Evolutionary conservation across 2,797 vertebrate species (phyloP).

Genomic region (Dermochelys coriacea): DNA sequence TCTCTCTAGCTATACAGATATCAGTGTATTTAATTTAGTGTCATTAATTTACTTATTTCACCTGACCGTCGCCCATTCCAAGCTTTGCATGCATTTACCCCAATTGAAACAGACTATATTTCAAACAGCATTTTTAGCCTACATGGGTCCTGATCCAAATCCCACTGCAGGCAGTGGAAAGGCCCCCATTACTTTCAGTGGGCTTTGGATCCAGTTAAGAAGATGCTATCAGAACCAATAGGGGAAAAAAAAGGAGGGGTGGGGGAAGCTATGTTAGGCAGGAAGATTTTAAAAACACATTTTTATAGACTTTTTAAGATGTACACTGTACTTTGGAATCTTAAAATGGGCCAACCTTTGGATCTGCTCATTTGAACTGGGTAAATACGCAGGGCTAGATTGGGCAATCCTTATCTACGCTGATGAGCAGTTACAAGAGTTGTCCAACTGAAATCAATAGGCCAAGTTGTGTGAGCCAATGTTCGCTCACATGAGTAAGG

Average conservation of each 20-base stretch:
- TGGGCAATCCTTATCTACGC: not conserved
- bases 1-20: not conserved
- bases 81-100: not conserved
- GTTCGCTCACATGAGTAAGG: not conserved
- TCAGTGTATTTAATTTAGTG: not conserved
- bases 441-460: conserved; percentile 34
- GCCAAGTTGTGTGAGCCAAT: not conserved
- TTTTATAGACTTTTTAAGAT: not conserved
- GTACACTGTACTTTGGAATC: not conserved
- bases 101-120: not conserved
- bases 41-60: not conserved
- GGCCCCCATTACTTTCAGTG: not conserved
- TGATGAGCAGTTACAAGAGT: not conserved
- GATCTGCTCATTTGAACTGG: not conserved
- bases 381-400: too few relatives aligned
- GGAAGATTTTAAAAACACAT: not conserved
- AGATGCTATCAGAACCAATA: not conserved
- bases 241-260: not conserved
- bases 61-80: not conserved
- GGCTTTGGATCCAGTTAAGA: not conserved
- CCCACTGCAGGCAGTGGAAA: not conserved
- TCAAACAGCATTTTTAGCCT: not conserved
- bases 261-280: not conserved
- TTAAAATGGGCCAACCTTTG: not conserved
- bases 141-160: not conserved